Evolutionary conservation across 1,140 invertebrate genomes (phyloP).

Genomic region (Drosophila sucinea): DNA sequence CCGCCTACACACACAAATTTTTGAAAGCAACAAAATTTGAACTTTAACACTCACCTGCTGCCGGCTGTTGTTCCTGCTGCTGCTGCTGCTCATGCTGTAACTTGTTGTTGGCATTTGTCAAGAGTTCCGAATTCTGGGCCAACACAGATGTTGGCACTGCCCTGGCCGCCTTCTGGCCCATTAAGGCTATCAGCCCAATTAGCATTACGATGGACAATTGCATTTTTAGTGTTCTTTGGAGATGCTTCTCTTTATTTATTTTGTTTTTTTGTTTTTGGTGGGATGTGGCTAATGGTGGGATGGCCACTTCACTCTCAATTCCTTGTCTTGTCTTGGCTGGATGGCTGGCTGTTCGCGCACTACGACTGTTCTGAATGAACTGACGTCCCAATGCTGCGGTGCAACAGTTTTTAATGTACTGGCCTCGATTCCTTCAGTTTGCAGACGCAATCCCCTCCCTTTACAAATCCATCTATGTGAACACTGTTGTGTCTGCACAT

Average conservation of each 20-base stretch:
- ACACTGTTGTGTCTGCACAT: constrained; percentile 55
- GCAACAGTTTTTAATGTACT: constrained; percentile 82
- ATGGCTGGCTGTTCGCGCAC: constrained; percentile 49
- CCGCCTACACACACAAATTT: constrained; percentile 35
- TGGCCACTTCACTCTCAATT: constrained; percentile 30
- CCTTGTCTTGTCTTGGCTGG: background rate
- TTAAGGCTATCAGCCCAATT: constrained; percentile 43
- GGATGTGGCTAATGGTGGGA: constrained; percentile 16
- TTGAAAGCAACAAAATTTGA: constrained; percentile 32
- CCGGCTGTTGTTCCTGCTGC: constrained; percentile 60
- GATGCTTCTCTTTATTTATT: background rate
- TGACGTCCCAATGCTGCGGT: constrained; percentile 59
- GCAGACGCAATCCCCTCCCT: constrained; percentile 42
- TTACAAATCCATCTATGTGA: background rate
- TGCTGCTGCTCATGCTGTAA: constrained; percentile 54
- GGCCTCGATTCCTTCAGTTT: constrained; percentile 62
- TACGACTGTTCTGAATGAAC: constrained; percentile 82
- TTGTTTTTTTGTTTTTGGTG: background rate
- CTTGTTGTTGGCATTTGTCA: constrained; percentile 74
- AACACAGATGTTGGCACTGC: constrained; percentile 77
- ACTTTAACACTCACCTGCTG: constrained; percentile 73
- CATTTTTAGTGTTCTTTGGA: constrained; percentile 18
- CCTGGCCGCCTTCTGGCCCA: constrained; percentile 50
- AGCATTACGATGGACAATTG: constrained; percentile 38
- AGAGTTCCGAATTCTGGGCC: constrained; percentile 77